Evolutionary conservation across 53 echinoderm and acorn worm species (phyloP), one percentile per base, ranked within the genome.

Genomic region (Arbacia lixula): DNA sequence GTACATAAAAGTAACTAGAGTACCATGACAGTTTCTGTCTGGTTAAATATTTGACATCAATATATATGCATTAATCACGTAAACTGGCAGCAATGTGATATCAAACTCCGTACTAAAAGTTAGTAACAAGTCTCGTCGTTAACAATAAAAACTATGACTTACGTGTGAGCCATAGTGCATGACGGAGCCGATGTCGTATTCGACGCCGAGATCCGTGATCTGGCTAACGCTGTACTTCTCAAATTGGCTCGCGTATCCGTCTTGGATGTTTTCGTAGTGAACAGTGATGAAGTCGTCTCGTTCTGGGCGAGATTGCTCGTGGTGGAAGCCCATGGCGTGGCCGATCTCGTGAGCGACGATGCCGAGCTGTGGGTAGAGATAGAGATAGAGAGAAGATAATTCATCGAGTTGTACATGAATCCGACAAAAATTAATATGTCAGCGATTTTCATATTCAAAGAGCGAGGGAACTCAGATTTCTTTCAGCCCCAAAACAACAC

Each of bases 241-340:
- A 61, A 91, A 94, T 33, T 95, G 87, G 51, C 53, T 49, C 30
- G 65, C 65, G 2, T 66, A 87, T 5, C 86, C 76, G 4, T 39
- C 20, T 1, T 64, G 39, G 40, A 95, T 51, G 82, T 95, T 95
- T 2, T 83, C 83, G 11, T 76, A 55, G 62, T 77, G 57, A 12
- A 95, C 76, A 3, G 85, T 87, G 63, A 95, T 87, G 87, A 86
- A 85, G 16, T 91, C 76, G 53, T 95, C 91, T 53, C 96, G 76
- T 76, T 95, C 96, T 60, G 93, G 96, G 38, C 96, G 93, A 82
- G 89, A 93, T 53, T 95, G 96, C 72, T 95, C 96, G 87, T 95
- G 96, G 85, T 91, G 91, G 82, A 95, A 95, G 0, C 96, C 96
- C 43, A 95, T 81, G 56, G 87, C 89, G 66, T 95, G 96, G 14